A percentile compares a stretch with the other conserved stretches of the same genome.
phyloP scores from a whole-genome alignment of 2,113 vertebrate species.

The Rana temporaria region DNA sequence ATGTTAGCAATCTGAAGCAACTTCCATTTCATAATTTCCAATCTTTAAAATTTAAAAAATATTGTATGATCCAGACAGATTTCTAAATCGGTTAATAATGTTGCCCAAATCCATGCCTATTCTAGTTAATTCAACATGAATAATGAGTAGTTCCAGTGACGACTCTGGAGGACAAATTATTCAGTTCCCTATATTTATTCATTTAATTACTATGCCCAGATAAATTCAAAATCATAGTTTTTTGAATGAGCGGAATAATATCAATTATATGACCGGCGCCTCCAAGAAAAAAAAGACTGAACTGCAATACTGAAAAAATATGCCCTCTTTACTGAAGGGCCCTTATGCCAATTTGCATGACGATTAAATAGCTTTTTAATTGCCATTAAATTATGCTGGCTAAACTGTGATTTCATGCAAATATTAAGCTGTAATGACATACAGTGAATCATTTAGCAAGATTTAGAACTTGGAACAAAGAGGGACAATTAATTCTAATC shows the following conservation, averaged over 20 bases:
- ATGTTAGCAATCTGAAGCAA: too few species aligned
- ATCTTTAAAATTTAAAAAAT: neutral
- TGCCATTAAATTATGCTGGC: conserved; percentile 91
- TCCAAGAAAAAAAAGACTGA: conserved; percentile 62
- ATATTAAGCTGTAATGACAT: conserved; percentile 93
- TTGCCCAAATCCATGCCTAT: neutral
- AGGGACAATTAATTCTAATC: conserved; percentile 88
- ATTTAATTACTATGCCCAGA: conserved; percentile 26
- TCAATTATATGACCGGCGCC: conserved; percentile 61
- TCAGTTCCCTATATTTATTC: conserved; percentile 16
- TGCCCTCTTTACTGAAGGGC: conserved; percentile 71
- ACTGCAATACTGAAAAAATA: conserved; percentile 63
- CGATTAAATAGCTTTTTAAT: conserved; percentile 94
- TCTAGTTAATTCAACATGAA: neutral
- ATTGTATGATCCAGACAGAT: neutral
- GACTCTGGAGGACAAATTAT: neutral
- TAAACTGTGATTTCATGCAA: conserved; percentile 97
- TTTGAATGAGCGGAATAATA: conserved; percentile 60
- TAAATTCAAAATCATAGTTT: conserved; percentile 1
- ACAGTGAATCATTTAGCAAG: conserved; percentile 89
- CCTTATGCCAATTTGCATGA: conserved; percentile 82
- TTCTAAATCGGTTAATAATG: neutral
- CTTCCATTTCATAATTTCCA: too few species aligned
- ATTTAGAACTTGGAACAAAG: conserved; percentile 87
- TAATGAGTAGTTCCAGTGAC: neutral